These are phyloP conservation scores for Meriones unguiculatus DNA, from an alignment of 2,113 vertebrate species.

Conservation along the genomic window DNA sequence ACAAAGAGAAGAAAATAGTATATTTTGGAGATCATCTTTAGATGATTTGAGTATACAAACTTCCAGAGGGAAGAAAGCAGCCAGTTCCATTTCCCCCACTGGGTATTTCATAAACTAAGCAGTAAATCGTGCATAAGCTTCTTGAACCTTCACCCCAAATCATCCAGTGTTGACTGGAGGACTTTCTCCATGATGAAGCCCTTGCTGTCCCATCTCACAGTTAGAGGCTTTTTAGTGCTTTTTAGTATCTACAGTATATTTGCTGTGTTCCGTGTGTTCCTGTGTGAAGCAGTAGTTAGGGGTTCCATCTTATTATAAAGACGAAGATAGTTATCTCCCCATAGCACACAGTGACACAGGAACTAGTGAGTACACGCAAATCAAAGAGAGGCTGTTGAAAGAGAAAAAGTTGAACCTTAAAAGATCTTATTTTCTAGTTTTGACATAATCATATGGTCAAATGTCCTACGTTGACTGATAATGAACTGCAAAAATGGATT, in stretches of 20 bases:
- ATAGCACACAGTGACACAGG: constrained; percentile 15
- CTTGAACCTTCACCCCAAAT: neutral
- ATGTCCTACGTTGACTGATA: constrained; percentile 33
- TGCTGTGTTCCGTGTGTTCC: constrained; percentile 69
- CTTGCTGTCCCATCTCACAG: constrained; percentile 60
- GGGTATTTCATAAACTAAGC: constrained; percentile 38
- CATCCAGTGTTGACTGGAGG: constrained; percentile 45
- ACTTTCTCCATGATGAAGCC: constrained; percentile 61
- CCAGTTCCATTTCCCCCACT: constrained; percentile 49
- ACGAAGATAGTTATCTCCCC: neutral
- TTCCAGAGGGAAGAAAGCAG: constrained; percentile 54
- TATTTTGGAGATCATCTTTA: constrained; percentile 63
- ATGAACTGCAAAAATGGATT: constrained; percentile 57
- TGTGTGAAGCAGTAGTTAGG: constrained; percentile 70
- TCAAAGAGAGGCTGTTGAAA: constrained; percentile 47
- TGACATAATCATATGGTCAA: constrained; percentile 9
- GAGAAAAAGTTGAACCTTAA: constrained; percentile 50
- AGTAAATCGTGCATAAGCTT: constrained; percentile 54
- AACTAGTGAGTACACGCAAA: constrained; percentile 56
- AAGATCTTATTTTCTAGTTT: constrained; percentile 66
- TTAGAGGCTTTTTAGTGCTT: constrained; percentile 28
- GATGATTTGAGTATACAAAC: constrained; percentile 69
- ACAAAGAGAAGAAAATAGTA: constrained; percentile 35
- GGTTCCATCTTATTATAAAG: constrained; percentile 48
- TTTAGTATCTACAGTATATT: constrained; percentile 47